Percentiles rank a stretch among this genome's conserved stretches.
phyloP scores from a whole-genome alignment of 1,140 invertebrate species.

The Daktulosphaira vitifoliae region DNA sequence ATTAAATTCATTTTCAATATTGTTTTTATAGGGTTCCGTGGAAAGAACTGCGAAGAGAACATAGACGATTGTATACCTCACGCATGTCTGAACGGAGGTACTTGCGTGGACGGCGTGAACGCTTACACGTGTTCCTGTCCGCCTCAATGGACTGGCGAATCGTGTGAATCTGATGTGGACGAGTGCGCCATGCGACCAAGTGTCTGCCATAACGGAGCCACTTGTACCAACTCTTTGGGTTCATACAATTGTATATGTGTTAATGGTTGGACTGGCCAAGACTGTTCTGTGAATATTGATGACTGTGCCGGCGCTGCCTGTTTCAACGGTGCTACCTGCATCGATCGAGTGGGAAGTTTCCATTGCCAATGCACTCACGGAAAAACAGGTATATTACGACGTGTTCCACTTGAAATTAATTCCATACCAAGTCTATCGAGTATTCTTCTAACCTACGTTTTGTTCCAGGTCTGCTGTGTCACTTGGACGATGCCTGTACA shows the following conservation, averaged over 20 bases:
- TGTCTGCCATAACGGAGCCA: constrained; percentile 88
- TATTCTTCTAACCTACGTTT: no score
- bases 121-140: constrained; percentile 81
- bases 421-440: no score
- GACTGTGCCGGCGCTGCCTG: constrained; percentile 88
- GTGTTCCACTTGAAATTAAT: no score
- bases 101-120: constrained; percentile 79
- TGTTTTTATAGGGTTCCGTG: constrained; percentile 75
- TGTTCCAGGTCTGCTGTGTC: constrained; percentile 71
- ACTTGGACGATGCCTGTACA: constrained; percentile 91
- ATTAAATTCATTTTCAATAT: no score
- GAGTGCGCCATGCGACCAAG: constrained; percentile 69
- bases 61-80: constrained; percentile 84
- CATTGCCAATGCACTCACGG: constrained; percentile 90
- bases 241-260: constrained; percentile 93
- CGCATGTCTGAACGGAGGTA: constrained; percentile 82
- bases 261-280: constrained; percentile 84
- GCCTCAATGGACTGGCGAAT: constrained; percentile 73
- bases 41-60: constrained; percentile 79
- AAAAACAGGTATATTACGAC: constrained; percentile 66
- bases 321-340: constrained; percentile 93
- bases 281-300: constrained; percentile 87
- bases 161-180: constrained; percentile 68
- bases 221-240: constrained; percentile 82
- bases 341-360: constrained; percentile 88